Conservation (phyloP, 2,888 invertebrate genomes). For the Alloplasta piceator region DNA sequence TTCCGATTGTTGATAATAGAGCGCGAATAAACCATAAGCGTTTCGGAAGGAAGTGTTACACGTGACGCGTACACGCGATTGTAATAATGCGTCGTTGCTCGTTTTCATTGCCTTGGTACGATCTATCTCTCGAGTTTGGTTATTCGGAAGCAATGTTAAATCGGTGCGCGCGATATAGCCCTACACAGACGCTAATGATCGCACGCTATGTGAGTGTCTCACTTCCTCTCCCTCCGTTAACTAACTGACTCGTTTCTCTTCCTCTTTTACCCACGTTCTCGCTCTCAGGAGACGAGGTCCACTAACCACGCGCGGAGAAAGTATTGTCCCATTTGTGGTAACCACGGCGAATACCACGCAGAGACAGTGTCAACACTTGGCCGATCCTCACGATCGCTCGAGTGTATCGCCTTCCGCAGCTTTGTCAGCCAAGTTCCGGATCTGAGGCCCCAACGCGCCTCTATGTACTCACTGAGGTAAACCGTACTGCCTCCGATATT, state of each 20-base stretch:
- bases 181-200: conserved; percentile 66
- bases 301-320: conserved; percentile 79
- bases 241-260: conserved; percentile 39
- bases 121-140: conserved; percentile 66
- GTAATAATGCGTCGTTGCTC: conserved; percentile 42
- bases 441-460: conserved; percentile 71
- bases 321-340: conserved; percentile 70
- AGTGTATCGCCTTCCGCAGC: conserved; percentile 83
- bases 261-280: conserved; percentile 52
- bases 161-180: conserved; percentile 65
- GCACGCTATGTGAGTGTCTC: conserved; percentile 53
- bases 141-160: conserved; percentile 79
- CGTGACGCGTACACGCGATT: conserved; percentile 52
- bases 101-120: conserved; percentile 31
- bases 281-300: conserved; percentile 81
- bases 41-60: conserved; percentile 25
- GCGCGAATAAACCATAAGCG: conserved; percentile 19
- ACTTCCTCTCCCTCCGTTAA: conserved; percentile 43
- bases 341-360: conserved; percentile 45
- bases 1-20: neutral
- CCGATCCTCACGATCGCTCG: conserved; percentile 76
- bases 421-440: conserved; percentile 82
- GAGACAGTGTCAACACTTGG: conserved; percentile 70
- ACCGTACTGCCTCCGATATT: conserved; percentile 6
- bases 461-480: conserved; percentile 12